These are phyloP conservation scores for Andrena bucephala DNA, from an alignment of 2,888 invertebrate genomes.

Conservation along the genomic window DNA sequence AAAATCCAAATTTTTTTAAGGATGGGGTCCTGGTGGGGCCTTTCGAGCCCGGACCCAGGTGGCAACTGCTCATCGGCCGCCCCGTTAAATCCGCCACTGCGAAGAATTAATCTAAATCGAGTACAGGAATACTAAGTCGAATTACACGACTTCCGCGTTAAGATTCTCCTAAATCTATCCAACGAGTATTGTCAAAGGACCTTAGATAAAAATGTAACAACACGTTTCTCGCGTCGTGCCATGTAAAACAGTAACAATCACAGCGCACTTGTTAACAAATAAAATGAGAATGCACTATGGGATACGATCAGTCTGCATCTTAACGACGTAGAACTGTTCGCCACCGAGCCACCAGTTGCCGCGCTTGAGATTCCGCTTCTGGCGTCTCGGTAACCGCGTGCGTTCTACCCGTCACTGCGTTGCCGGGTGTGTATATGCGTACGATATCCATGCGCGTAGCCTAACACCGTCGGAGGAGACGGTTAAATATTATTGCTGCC, in stretches of 20 bases:
- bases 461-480: constrained; percentile 27
- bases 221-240: constrained; percentile 28
- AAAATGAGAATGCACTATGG: constrained; percentile 62
- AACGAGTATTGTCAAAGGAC: constrained; percentile 60
- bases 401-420: constrained; percentile 40
- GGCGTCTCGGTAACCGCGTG: neutral
- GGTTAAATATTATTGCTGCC: constrained; percentile 42
- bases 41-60: too few species aligned
- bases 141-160: constrained; percentile 23
- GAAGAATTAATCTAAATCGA: constrained; percentile 29
- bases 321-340: constrained; percentile 26
- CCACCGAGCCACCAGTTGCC: too few species aligned
- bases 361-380: too few species aligned
- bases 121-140: constrained; percentile 32
- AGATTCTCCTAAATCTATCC: constrained; percentile 20
- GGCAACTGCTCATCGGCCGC: too few species aligned
- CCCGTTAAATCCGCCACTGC: too few species aligned
- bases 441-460: constrained; percentile 20
- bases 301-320: constrained; percentile 59
- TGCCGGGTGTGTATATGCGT: neutral
- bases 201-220: constrained; percentile 59
- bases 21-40: too few species aligned
- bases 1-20: too few species aligned
- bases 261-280: constrained; percentile 68
- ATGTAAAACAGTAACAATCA: constrained; percentile 68